These are phyloP conservation scores for Indri indri DNA, from an alignment of 2,113 vertebrate genomes.

Conservation along the genomic window DNA sequence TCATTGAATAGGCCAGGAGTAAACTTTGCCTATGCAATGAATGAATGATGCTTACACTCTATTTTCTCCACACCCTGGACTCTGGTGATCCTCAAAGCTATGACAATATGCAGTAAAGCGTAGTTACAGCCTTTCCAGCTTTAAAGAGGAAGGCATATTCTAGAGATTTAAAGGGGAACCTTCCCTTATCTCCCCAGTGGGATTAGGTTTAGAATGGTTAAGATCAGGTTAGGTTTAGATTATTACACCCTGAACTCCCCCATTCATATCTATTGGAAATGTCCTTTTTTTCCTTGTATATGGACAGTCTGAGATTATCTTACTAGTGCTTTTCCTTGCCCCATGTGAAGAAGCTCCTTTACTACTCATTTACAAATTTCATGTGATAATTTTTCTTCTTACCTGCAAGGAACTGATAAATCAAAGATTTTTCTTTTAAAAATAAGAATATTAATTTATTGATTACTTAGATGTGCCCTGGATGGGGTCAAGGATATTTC, in stretches of 20 bases:
- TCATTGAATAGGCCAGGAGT: conserved; percentile 6
- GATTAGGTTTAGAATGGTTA: not conserved
- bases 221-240: not conserved
- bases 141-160: not conserved
- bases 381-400: not conserved
- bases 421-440: conserved; percentile 10
- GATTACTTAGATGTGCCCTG: not conserved
- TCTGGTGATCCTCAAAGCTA: not conserved
- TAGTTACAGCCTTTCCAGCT: not conserved
- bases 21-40: not conserved
- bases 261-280: not conserved
- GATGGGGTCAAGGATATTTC: not conserved
- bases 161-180: not conserved
- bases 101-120: not conserved
- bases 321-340: not conserved
- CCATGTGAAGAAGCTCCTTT: not conserved
- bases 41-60: not conserved
- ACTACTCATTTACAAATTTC: not conserved
- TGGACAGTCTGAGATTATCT: not conserved
- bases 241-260: not conserved
- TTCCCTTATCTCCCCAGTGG: not conserved
- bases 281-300: not conserved
- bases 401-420: not conserved
- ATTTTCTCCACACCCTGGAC: not conserved
- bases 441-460: not conserved